phyloP scores from a whole-genome alignment of 2,113 vertebrate species.

The Orcinus orca region DNA sequence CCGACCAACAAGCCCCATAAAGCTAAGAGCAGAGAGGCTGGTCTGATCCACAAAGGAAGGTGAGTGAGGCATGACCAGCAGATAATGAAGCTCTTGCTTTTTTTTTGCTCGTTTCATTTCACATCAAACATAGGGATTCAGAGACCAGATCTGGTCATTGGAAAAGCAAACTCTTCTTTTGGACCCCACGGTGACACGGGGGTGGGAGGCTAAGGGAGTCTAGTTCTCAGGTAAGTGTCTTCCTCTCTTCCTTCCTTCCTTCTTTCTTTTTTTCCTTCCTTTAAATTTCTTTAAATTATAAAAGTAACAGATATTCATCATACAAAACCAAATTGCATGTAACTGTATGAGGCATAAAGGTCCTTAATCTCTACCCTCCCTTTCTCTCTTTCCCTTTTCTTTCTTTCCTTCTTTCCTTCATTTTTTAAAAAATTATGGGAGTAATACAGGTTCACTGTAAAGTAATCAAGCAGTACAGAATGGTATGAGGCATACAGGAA shows the following conservation, averaged over 20 bases:
- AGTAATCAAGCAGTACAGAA: background rate
- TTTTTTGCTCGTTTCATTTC: background rate
- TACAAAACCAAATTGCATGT: background rate
- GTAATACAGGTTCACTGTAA: background rate
- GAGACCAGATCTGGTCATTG: background rate
- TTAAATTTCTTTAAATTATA: background rate
- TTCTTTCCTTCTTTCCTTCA: background rate
- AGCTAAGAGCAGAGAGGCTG: constrained; percentile 49
- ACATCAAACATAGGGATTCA: background rate
- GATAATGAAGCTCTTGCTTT: constrained; percentile 21
- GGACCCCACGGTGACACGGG: background rate
- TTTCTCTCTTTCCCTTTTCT: background rate
- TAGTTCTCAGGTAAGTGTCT: constrained; percentile 46
- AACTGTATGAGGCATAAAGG: background rate
- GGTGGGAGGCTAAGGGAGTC: background rate
- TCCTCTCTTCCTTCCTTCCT: background rate
- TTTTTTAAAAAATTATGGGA: background rate
- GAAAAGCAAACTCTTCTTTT: background rate
- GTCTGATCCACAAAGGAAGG: constrained; percentile 37
- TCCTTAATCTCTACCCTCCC: background rate
- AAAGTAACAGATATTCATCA: background rate
- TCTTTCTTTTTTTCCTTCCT: background rate
- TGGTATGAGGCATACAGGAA: background rate
- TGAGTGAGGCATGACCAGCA: background rate
- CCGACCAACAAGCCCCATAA: constrained; percentile 73